Conservation (phyloP, 2,113 vertebrate genomes). For the Terrapene triunguis region DNA sequence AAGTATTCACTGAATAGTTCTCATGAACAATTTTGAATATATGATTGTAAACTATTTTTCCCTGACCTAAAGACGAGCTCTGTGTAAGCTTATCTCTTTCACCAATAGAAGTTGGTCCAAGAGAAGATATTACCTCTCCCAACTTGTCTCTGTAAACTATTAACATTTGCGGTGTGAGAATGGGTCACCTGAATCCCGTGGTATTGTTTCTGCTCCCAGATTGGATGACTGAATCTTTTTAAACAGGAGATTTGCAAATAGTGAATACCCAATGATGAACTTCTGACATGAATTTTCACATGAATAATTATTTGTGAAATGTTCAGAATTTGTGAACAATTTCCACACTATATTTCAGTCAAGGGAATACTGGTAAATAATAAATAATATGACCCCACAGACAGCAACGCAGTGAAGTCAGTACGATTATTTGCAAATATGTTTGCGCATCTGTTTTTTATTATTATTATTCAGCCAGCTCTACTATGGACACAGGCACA, state of each 20-base stretch:
- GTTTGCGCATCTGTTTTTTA: neutral
- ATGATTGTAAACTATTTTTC: neutral
- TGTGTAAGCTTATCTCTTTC: neutral
- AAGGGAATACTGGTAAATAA: neutral
- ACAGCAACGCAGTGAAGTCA: neutral
- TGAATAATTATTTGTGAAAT: neutral
- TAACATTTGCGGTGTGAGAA: neutral
- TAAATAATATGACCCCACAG: rapidly evolving
- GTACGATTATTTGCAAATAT: neutral
- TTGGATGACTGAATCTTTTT: neutral
- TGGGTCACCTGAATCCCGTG: neutral
- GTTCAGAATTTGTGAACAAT: neutral
- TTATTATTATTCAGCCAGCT: neutral
- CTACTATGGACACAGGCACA: neutral
- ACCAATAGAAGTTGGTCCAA: neutral
- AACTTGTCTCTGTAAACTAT: slow-evolving; percentile 7
- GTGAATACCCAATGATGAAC: neutral
- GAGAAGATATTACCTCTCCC: neutral
- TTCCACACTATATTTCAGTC: neutral
- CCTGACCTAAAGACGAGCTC: neutral
- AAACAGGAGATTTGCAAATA: neutral
- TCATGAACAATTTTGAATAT: neutral
- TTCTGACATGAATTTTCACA: neutral
- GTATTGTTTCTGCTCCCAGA: neutral
- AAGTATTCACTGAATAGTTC: neutral